Evolutionary conservation across 2,113 vertebrate species (phyloP), one percentile per base, ranked within the genome.

Genomic region (Amia ocellicauda): DNA sequence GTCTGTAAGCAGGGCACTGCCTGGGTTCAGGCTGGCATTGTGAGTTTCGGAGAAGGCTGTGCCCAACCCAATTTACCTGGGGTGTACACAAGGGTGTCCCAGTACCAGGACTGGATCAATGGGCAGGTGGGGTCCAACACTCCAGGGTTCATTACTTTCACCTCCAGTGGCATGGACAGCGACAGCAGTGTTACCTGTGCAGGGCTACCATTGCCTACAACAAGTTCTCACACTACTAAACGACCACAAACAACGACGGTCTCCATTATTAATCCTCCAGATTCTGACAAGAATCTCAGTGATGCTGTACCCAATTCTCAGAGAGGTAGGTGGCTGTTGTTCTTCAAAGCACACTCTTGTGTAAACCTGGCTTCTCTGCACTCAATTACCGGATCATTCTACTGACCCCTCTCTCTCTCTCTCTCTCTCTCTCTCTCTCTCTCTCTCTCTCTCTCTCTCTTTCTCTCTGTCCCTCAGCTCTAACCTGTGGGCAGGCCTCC

Each of bases 11-110:
- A 85, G 68, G 74, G 78, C 64, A 85, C 69, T 74, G 20, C 16
- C 22, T 92, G 89, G 88, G 84, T 89, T 67, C 86, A 89, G 53
- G 82, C 76, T 61, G 90, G 89, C 63, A 83, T 89, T 63, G 88
- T 92, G 56, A 92, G 85, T 81, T 92, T 87, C 83, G 89, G 90
- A 72, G 75, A 86, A 0, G 82, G 90, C 68, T 89, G 90, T 75
- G 88, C 78, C 50, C 79, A 83, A 69, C 84, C 83, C 60, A 86
- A 90, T 64, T 89, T 87, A 63, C 91, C 91, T 42, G 89, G 90
- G 64, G 83, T 92, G 63, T 91, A 92, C 36, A 81, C 88, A 60
- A 69, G 76, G 67, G 83, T 91, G 64, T 84, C 85, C 50, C 78
- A 83, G 59, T 88, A 83, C 64, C 72, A 86, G 64, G 66, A 83